phyloP scores from a whole-genome alignment of 2,797 vertebrate genomes.

The Euthynnus affinis region DNA sequence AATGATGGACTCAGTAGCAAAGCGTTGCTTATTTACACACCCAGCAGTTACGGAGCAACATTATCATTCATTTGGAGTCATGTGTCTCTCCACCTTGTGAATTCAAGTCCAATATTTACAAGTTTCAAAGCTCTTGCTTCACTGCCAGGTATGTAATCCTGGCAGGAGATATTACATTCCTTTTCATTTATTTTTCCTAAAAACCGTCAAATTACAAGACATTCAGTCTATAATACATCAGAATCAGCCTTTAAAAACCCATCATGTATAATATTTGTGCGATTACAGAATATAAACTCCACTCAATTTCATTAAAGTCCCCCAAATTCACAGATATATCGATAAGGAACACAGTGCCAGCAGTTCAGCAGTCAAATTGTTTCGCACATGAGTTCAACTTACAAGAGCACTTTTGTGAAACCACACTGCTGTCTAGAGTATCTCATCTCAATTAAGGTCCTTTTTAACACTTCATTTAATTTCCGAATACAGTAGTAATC shows the following conservation, averaged over 20 bases:
- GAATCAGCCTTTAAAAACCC: neutral
- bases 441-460: conserved; percentile 60
- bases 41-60: no score
- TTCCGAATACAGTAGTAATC: conserved; percentile 73
- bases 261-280: neutral
- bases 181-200: no score
- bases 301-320: neutral
- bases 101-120: no score
- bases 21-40: no score
- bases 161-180: no score
- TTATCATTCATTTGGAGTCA: no score
- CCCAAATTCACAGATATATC: neutral
- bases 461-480: conserved; percentile 74
- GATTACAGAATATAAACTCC: neutral
- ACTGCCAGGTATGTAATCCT: neutral
- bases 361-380: neutral
- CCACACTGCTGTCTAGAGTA: conserved; percentile 47
- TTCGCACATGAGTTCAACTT: conserved; percentile 21
- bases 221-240: neutral
- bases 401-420: conserved; percentile 39
- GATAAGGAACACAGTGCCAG: neutral
- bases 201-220: no score
- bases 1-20: no score
- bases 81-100: no score
- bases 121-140: neutral